Evolutionary conservation across 1,140 invertebrate species (phyloP).

Genomic region (Carcinoscorpius rotundicauda): DNA sequence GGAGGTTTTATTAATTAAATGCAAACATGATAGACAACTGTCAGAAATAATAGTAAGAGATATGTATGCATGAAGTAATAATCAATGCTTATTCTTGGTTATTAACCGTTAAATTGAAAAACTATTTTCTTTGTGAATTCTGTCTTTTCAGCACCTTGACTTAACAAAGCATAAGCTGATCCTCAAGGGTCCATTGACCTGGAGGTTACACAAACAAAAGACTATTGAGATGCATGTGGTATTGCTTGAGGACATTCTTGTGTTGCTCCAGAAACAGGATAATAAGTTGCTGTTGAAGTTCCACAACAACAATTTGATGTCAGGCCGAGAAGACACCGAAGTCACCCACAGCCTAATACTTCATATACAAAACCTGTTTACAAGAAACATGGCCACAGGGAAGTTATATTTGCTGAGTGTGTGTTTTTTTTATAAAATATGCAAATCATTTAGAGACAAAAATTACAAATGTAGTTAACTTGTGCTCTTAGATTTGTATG

Average conservation of each 20-base stretch:
- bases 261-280: conserved; percentile 74
- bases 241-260: conserved; percentile 71
- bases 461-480: too few relatives aligned
- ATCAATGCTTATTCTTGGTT: too few relatives aligned
- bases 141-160: conserved; percentile 47
- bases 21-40: too few relatives aligned
- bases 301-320: conserved; percentile 40
- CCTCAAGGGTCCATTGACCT: conserved; percentile 70
- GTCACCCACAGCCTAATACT: conserved; percentile 56
- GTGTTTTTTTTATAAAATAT: too few relatives aligned
- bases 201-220: conserved; percentile 54
- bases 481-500: too few relatives aligned
- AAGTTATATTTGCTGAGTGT: conserved; percentile 23
- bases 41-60: too few relatives aligned
- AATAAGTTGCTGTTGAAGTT: conserved; percentile 73
- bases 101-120: too few relatives aligned
- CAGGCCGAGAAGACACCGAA: conserved; percentile 37
- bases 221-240: conserved; percentile 73
- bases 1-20: too few relatives aligned
- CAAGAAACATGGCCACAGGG: conserved; percentile 67
- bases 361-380: conserved; percentile 53
- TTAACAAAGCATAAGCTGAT: conserved; percentile 65
- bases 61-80: too few relatives aligned
- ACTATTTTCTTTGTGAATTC: too few relatives aligned
- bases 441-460: too few relatives aligned